Evolutionary conservation across 2,888 invertebrate species (phyloP).

Genomic region (Apodemia hepburni): DNA sequence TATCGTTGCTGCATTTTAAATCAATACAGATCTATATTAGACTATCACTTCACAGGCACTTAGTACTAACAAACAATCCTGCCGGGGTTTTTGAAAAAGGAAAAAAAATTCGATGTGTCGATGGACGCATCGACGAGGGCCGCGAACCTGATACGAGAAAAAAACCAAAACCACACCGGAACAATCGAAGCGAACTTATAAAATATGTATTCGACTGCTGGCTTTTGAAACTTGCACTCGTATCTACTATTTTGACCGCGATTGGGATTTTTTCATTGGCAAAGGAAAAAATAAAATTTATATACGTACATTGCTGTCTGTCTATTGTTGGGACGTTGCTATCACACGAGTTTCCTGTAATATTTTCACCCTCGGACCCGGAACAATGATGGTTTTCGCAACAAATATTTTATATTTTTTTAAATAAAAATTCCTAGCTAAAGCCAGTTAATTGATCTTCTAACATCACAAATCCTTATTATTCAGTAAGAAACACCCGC

Average conservation of each 20-base stretch:
- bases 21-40: constrained; percentile 19
- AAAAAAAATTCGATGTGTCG: constrained; percentile 60
- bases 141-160: constrained; percentile 58
- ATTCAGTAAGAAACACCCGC: too few relatives aligned
- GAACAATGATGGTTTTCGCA: constrained; percentile 24
- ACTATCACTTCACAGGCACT: constrained; percentile 36
- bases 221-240: constrained; percentile 70
- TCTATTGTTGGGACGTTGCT: constrained; percentile 26
- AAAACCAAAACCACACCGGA: constrained; percentile 60
- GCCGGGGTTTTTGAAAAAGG: constrained; percentile 51
- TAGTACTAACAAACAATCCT: constrained; percentile 56
- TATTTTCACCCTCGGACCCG: constrained; percentile 24
- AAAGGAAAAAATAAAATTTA: constrained; percentile 45
- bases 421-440: constrained; percentile 5
- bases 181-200: constrained; percentile 79
- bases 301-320: constrained; percentile 39
- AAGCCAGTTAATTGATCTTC: background rate
- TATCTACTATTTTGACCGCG: constrained; percentile 67
- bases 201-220: constrained; percentile 71
- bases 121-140: constrained; percentile 62
- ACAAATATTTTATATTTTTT: background rate
- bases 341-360: constrained; percentile 27
- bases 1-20: background rate
- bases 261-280: constrained; percentile 62
- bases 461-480: too few relatives aligned